Conservation (phyloP, 2,888 invertebrate species). For the Oscheius sp. region DNA sequence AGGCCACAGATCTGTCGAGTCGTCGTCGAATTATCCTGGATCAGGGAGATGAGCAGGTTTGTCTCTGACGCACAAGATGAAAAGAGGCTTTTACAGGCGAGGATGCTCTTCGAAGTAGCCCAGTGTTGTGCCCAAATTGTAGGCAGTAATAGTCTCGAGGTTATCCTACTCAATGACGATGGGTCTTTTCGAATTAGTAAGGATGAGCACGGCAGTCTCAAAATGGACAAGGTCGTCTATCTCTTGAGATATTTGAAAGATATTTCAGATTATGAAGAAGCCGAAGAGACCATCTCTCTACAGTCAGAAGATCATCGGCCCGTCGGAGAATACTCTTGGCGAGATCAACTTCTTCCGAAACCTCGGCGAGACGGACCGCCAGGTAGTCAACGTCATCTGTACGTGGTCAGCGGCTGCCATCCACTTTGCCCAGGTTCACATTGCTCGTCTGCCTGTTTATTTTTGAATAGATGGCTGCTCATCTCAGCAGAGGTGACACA, state of each 20-base stretch:
- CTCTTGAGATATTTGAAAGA: not conserved
- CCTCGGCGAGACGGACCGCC: constrained; percentile 55
- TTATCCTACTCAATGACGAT: constrained; percentile 60
- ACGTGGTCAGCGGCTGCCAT: constrained; percentile 64
- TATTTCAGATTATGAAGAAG: not conserved
- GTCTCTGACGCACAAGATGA: not conserved
- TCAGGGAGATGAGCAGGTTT: constrained; percentile 49
- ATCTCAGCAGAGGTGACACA: constrained; percentile 76
- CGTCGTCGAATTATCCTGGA: constrained; percentile 51
- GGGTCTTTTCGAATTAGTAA: constrained; percentile 52
- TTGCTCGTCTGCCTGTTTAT: not conserved
- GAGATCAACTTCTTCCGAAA: constrained; percentile 65
- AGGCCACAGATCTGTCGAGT: constrained; percentile 46
- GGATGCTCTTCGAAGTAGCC: constrained; percentile 65
- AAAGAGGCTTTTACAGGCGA: constrained; percentile 27
- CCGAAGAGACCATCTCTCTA: constrained; percentile 25
- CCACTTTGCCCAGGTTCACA: constrained; percentile 64
- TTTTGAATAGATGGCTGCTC: constrained; percentile 78
- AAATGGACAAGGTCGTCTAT: constrained; percentile 44
- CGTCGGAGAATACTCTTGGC: constrained; percentile 26
- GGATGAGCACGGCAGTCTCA: constrained; percentile 48
- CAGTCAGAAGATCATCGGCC: constrained; percentile 41
- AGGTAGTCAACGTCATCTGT: constrained; percentile 58
- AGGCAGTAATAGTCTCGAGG: constrained; percentile 58
- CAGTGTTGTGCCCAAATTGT: constrained; percentile 63